These are phyloP conservation scores for Onychomys arenicola DNA, from an alignment of 2,797 vertebrate species.

Conservation along the genomic window DNA sequence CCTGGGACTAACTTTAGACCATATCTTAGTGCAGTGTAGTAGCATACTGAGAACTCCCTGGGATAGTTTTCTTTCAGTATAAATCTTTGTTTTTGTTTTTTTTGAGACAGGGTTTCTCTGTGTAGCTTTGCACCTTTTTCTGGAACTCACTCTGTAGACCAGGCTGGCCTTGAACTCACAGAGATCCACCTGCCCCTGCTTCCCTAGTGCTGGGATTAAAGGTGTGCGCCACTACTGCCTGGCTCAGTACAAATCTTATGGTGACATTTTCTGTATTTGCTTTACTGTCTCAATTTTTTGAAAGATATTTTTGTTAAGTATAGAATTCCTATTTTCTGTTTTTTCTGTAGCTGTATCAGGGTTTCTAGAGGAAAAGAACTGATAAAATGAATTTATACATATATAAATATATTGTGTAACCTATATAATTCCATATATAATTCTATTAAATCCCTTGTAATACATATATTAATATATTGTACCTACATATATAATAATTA, in stretches of 20 bases:
- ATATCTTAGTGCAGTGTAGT: background rate
- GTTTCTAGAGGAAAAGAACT: background rate
- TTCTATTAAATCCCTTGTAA: too few relatives aligned
- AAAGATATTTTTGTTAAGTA: slow-evolving; percentile 6
- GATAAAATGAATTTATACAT: background rate
- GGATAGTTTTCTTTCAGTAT: background rate
- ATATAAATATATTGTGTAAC: background rate
- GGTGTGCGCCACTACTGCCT: too few relatives aligned
- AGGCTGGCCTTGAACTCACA: too few relatives aligned
- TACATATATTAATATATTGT: too few relatives aligned
- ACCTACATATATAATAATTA: too few relatives aligned
- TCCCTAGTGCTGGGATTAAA: too few relatives aligned
- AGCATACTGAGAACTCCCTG: background rate
- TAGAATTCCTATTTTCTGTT: background rate
- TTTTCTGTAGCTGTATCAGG: background rate
- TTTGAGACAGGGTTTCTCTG: too few relatives aligned
- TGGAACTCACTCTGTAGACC: too few relatives aligned
- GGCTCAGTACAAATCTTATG: background rate
- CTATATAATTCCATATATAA: too few relatives aligned
- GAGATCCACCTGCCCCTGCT: too few relatives aligned
- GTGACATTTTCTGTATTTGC: background rate
- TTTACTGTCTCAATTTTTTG: background rate
- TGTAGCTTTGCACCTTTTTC: too few relatives aligned
- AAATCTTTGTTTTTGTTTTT: too few relatives aligned
- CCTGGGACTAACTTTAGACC: background rate